Evolutionary conservation across 1,140 invertebrate species (phyloP).

Genomic region (Batillaria attramentaria): DNA sequence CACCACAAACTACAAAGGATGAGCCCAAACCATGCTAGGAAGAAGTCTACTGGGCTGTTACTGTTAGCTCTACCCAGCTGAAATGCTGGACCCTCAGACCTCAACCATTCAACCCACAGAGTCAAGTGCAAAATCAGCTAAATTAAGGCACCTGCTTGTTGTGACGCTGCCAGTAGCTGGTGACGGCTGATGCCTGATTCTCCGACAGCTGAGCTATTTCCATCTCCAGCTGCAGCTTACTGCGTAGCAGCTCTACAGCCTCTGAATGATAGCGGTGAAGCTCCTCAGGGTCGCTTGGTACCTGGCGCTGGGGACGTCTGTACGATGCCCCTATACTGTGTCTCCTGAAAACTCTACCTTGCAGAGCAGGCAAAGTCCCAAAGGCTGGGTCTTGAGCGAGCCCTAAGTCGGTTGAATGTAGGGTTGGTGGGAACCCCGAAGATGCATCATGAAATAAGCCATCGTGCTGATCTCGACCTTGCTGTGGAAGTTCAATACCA

Average conservation of each 20-base stretch:
- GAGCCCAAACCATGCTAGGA: neutral
- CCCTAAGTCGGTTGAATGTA: too few species aligned
- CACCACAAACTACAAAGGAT: too few species aligned
- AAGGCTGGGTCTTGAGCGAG: too few species aligned
- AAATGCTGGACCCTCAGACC: too few species aligned
- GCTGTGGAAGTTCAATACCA: too few species aligned
- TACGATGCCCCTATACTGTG: slow-evolving; percentile 6
- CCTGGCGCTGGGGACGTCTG: neutral
- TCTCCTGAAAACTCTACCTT: too few species aligned
- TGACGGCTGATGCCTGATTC: slow-evolving; percentile 32
- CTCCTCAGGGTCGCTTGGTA: slow-evolving; percentile 30
- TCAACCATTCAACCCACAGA: slow-evolving; percentile 14
- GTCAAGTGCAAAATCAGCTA: slow-evolving; percentile 3
- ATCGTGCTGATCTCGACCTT: too few species aligned
- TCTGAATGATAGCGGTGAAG: slow-evolving; percentile 51
- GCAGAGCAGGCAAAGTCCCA: too few species aligned
- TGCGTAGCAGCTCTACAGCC: slow-evolving; percentile 55
- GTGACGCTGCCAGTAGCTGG: slow-evolving; percentile 30
- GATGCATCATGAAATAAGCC: too few species aligned
- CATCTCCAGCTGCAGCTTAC: slow-evolving; percentile 47
- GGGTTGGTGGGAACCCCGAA: too few species aligned
- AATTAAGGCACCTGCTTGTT: slow-evolving; percentile 35
- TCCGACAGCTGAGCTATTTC: slow-evolving; percentile 27
- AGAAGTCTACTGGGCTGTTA: too few species aligned
- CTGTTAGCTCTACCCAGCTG: too few species aligned